Evolutionary conservation across 2,888 invertebrate genomes (phyloP), one percentile per base, ranked within the genome.

Genomic region (Dasysyrphus tricinctus): DNA sequence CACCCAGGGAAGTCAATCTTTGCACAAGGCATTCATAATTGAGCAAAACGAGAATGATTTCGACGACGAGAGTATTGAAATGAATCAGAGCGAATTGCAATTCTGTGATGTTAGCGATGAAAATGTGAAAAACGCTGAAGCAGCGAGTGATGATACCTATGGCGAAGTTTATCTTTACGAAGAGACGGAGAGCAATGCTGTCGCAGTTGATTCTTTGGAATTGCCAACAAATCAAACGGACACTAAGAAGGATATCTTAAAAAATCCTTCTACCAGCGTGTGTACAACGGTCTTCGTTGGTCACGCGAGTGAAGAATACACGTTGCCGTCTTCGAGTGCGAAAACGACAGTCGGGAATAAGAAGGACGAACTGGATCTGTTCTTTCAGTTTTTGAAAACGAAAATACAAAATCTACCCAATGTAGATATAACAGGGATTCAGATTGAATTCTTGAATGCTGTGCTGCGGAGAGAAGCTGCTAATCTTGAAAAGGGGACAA

Each of bases 361-460:
- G 1, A 89, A 88, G 72, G 92, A 92, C 19, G 92, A 92, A 74
- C 87, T 92, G 29, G 92, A 92, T 89, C 88, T 92, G 74, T 92
- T 92, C 65, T 92, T 92, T 63, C 90, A 91, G 42, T 92, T 92
- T 61, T 88, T 92, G 6, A 92, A 92, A 74, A 91, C 90, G 82
- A 92, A 92, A 88, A 91, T 92, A 70, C 91, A 91, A 88, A 90
- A 89, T 44, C 90, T 92, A 56, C 89, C 91, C 16, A 89, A 90
- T 24, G 90, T 90, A 12, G 91, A 92, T 72, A 91, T 92, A 3
- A 91, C 92, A 42, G 89, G 90, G 37, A 91, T 92, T 72, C 92
- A 92, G 80, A 90, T 92, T 77, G 92, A 92, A 76, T 91, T 92
- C 82, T 87, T 92, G 5, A 92, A 92, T 81, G 90, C 91, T 44